Conservation (phyloP, 2,888 invertebrate genomes). For the Cephus runcator region DNA sequence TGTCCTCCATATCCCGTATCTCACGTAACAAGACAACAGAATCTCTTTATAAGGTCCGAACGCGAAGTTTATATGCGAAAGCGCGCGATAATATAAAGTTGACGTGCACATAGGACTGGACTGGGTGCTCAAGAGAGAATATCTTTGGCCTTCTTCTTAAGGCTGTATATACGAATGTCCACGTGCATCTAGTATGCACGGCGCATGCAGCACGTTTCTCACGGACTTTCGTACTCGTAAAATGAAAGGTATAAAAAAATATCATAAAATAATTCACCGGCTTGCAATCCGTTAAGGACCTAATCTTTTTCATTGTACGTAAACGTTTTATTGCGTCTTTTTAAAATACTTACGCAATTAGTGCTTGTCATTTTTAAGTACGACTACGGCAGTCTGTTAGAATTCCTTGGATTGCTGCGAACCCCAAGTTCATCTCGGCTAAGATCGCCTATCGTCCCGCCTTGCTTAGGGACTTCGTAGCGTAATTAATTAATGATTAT, state of each 20-base stretch:
- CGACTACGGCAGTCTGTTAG: neutral
- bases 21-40: constrained; percentile 58
- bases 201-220: neutral
- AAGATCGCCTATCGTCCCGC: neutral
- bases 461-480: neutral
- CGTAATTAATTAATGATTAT: neutral
- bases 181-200: neutral
- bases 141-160: neutral
- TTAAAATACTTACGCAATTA: no score
- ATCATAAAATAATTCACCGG: neutral
- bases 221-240: neutral
- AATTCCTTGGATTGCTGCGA: neutral
- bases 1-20: constrained; percentile 34
- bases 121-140: neutral
- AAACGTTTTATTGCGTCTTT: no score
- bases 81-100: constrained; percentile 16
- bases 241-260: neutral
- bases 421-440: neutral
- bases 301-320: neutral
- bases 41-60: constrained; percentile 53
- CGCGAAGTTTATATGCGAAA: constrained; percentile 24
- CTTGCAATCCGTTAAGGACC: neutral
- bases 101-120: constrained; percentile 2
- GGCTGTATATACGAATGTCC: neutral
- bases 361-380: neutral